phyloP scores from a whole-genome alignment of 2,113 vertebrate species.

The Anseranas semipalmata region DNA sequence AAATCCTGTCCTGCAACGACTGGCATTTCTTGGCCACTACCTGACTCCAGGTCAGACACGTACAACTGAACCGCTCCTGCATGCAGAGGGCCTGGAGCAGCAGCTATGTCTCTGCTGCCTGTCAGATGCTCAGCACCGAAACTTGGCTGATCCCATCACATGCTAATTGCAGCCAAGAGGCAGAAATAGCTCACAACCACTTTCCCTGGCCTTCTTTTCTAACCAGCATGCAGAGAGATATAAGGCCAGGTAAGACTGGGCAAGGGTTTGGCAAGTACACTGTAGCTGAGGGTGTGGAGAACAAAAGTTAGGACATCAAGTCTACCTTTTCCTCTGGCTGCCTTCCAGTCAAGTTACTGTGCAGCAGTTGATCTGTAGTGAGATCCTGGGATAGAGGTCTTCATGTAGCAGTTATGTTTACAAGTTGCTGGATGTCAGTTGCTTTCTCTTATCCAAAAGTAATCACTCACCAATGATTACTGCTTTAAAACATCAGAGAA shows the following conservation, averaged over 20 bases:
- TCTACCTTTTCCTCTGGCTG: not conserved
- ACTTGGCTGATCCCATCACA: not conserved
- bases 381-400: not conserved
- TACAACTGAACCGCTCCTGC: not conserved
- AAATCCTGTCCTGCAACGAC: not conserved
- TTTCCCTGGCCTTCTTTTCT: not conserved
- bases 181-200: not conserved
- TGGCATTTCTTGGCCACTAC: not conserved
- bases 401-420: not conserved
- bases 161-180: not conserved
- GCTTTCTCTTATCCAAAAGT: not conserved
- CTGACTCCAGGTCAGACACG: rapidly evolving
- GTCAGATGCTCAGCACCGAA: not conserved
- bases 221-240: not conserved
- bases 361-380: not conserved
- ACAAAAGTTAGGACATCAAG: not conserved
- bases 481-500: not conserved
- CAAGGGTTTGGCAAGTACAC: not conserved
- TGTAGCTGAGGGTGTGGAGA: not conserved
- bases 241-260: not conserved
- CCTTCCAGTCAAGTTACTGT: rapidly evolving
- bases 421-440: not conserved
- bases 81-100: not conserved
- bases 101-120: not conserved
- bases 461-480: not conserved